Base-by-base conservation (phyloP, 2,797 vertebrate genomes). In the Lacerta agilis region DNA sequence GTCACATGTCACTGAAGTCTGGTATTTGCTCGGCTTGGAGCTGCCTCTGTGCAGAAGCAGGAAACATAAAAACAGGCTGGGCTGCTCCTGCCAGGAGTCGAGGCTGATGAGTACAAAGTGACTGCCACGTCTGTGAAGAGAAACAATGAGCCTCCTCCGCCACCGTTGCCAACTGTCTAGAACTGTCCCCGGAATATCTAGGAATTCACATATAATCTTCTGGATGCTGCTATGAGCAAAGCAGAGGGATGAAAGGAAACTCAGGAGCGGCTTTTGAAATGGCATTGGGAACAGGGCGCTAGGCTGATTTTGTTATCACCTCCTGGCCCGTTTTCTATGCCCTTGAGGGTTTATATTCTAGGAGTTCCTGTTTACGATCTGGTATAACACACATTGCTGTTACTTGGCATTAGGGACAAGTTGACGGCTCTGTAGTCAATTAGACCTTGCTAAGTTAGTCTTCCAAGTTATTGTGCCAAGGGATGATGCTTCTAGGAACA, bases 101-200 rank as follows among this genome's bases (percentile, higher is more conserved):
- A 92, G 87, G 88, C 79, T 88, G 90, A 89, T 73, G 91, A 36
- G 0, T 0, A 33, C 4, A 2, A 0, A 0, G 66, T 90, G 90
- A 92, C 91, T 95, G 94, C 94, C 95, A 96, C 84, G 84, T 96
- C 88, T 94, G 85, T 92, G 71, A 91, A 88, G 27, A 92, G 91
- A 82, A 92, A 88, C 25, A 89, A 61, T 18, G 0, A 79, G 87
- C 84, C 29, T 82, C 29, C 15, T 33, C 83, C 87, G 6, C 3
- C 10, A 83, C 85, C 49, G 49, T 85, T 67, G 1, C 38, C 79
- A 90, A 8, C 72, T 88, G 83, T 85, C 86, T 86, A 79, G 29
- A 73, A 55, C 0, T 0, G 67, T 77, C 86, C 67, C 79, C 0
- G 0, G 58, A 64, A 79, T 92, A 89, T 89, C 78, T 80, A 69